Percentiles rank a stretch among this genome's conserved stretches.
Evolutionary conservation across 1,140 invertebrate species (phyloP).

Genomic region (Stenopsyche tienmushanensis): DNA sequence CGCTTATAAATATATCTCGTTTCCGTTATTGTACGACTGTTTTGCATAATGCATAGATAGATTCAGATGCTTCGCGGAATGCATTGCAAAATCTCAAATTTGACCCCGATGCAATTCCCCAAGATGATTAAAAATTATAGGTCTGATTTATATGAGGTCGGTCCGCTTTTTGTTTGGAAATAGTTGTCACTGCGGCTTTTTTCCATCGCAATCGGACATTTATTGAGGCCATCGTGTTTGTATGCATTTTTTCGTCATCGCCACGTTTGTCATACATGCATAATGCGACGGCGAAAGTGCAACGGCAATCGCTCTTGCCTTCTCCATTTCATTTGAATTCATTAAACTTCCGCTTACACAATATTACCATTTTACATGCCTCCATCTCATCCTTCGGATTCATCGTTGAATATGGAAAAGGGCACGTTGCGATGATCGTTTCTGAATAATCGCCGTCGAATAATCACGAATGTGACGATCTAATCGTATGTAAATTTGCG

Average conservation of each 20-base stretch:
- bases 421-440: too few species aligned
- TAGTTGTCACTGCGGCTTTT: neutral
- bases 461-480: too few species aligned
- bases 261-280: neutral
- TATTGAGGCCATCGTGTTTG: neutral
- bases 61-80: too few species aligned
- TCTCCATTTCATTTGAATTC: slow-evolving; percentile 21
- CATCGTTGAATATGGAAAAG: neutral
- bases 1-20: too few species aligned
- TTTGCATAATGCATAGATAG: too few species aligned
- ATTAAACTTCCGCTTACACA: slow-evolving; percentile 21
- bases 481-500: too few species aligned
- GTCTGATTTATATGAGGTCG: neutral
- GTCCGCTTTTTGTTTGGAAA: neutral
- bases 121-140: too few species aligned
- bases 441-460: too few species aligned
- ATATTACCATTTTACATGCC: neutral
- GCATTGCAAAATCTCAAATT: too few species aligned
- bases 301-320: slow-evolving; percentile 5
- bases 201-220: neutral
- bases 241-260: neutral
- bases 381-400: neutral
- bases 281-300: slow-evolving; percentile 15
- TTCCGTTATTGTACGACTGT: too few species aligned
- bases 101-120: too few species aligned